A percentile compares a stretch with the other conserved stretches of the same genome.
phyloP scores from a whole-genome alignment of 37 sponge, comb jelly and placozoan genomes.

The Mnemiopsis leidyi region DNA sequence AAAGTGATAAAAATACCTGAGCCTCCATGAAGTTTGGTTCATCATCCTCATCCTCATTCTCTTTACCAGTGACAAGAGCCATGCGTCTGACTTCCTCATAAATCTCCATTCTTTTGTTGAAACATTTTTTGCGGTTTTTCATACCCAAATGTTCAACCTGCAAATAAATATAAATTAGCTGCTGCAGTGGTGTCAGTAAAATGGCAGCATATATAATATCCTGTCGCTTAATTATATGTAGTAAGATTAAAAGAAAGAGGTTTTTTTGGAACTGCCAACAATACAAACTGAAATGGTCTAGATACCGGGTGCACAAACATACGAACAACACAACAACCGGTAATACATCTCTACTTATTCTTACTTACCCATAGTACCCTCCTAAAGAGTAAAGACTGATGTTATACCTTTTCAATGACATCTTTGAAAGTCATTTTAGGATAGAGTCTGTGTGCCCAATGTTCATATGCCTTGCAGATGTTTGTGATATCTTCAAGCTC shows the following conservation, averaged over 20 bases:
- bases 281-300: too few relatives aligned
- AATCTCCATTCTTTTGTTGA: constrained; percentile 55
- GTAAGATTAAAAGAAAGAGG: too few relatives aligned
- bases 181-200: too few relatives aligned
- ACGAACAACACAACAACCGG: too few relatives aligned
- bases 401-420: constrained; percentile 29
- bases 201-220: too few relatives aligned
- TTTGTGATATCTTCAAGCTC: constrained; percentile 60
- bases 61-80: constrained; percentile 21
- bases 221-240: too few relatives aligned
- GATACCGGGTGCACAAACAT: too few relatives aligned
- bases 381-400: too few relatives aligned
- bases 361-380: too few relatives aligned
- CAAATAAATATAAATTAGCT: not conserved
- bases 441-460: constrained; percentile 57
- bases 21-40: not conserved
- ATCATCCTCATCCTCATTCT: constrained; percentile 6
- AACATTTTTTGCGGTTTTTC: constrained; percentile 35
- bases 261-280: too few relatives aligned
- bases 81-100: constrained; percentile 32
- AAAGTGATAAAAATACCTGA: not conserved
- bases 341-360: too few relatives aligned
- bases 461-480: constrained; percentile 53
- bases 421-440: constrained; percentile 61
- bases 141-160: constrained; percentile 54